Evolutionary conservation across 2,888 invertebrate species (phyloP).

Genomic region (Torymus aiolomorphi): DNA sequence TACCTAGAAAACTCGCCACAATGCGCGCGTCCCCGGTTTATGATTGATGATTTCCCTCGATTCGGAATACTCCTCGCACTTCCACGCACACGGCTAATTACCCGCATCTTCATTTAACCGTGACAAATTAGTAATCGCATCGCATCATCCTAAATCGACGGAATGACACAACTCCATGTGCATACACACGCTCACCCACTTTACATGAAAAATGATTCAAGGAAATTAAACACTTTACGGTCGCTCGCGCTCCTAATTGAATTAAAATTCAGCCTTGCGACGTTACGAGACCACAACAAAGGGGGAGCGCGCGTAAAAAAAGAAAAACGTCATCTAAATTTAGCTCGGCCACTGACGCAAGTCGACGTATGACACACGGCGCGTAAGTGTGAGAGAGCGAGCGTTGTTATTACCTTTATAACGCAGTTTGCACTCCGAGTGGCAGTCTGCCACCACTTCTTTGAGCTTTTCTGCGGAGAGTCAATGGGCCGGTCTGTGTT

Average conservation of each 20-base stretch:
- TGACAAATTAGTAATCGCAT: conserved; percentile 16
- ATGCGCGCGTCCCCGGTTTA: neutral
- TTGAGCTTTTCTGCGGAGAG: no score
- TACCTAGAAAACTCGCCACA: no score
- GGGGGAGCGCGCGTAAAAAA: neutral
- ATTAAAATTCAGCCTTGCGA: conserved; percentile 15
- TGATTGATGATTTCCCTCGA: conserved; percentile 16
- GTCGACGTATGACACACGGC: no score
- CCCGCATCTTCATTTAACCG: conserved; percentile 29
- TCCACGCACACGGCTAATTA: neutral
- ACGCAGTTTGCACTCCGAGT: no score
- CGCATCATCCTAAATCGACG: conserved; percentile 3
- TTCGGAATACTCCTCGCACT: neutral
- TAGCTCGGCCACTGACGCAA: no score
- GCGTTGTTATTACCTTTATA: no score
- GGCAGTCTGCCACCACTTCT: no score
- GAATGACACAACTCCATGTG: no score
- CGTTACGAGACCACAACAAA: conserved; percentile 16
- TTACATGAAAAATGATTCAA: conserved; percentile 20
- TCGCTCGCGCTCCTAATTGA: conserved; percentile 1
- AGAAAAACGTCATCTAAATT: no score
- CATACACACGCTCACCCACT: neutral
- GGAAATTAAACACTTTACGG: no score
- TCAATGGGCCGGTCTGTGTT: conserved; percentile 35
- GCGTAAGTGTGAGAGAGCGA: no score